Evolutionary conservation across 1,140 invertebrate genomes (phyloP), one percentile per base, ranked within the genome.

Genomic region (Pararge aegeria): DNA sequence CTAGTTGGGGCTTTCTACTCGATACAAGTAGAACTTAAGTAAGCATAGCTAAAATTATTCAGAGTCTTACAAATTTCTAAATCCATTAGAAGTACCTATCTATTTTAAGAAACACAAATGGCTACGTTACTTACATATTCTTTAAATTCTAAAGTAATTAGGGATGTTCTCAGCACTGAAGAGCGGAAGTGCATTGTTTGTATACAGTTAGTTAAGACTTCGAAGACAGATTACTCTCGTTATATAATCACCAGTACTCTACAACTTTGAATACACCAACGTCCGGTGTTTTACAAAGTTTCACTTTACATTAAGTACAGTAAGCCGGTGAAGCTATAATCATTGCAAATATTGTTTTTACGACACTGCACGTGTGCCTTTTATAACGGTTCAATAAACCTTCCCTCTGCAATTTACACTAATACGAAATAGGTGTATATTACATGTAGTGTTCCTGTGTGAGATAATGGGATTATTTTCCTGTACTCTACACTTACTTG

Each of bases 231-330:
- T 70, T 64, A 60, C 55, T 67, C 56, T 55, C 55, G 51, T 64
- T 56, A 52, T 51, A 63, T 67, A 68, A 67, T 67, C 61, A 64
- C 58, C 54, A 60, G 54, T 53, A 57, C 61, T 62, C 59, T 64
- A 53, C 24, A 65, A 68, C 55, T 64, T 64, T 37, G 55, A 64
- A 61, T 64, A 62, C 68, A 70, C 66, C 64, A 59, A 70, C 56
- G 54, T 66, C 58, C 55, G 53, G 44, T 48, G 51, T 56, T 60
- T 55, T 66, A 60, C 55, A 21, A 64, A 58, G 55, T 59, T 59
- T 59, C 13, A 44, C 49, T 15, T 51, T 1, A 21, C 24, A 27
- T 12, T 12, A 55, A 19, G 4, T 56, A 48, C 12, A 42, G 44
- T 12, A 46, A 46, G 18, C 44, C 12, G 38, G 13, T 46, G 19